Base-by-base conservation (phyloP, 2,888 invertebrate genomes). In the Drosophila helvetica region DNA sequence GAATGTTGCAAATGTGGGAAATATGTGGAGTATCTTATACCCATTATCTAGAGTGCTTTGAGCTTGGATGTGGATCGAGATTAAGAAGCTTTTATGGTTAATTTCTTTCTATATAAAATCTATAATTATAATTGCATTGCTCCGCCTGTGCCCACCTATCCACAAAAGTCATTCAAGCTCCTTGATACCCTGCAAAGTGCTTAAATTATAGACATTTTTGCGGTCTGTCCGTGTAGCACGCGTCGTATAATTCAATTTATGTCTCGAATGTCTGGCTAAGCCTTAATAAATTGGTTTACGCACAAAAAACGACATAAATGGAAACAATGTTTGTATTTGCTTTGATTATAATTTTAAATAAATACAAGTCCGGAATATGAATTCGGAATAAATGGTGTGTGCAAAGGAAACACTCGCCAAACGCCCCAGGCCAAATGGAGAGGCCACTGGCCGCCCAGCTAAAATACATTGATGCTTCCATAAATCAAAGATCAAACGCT, bases 401-500 rank as follows among this genome's bases (percentile, higher is more conserved):
- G 46, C 38, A 52, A 46, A 38, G 22, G n/a, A 42, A 53, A 68
- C 19, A 65, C 50, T 33, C 10, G 56, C 18, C 0, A 33, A 58
- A 38, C 17, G 45, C 62, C 56, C 25, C 25, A 54, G 63, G 71
- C 25, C 19, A 55, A 55, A 54, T 57, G n/a, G n/a, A 19, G 43
- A n/a, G 66, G 50, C 69, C 63, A 69, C 3, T 10, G 65, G 43
- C 65, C 65, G 65, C 68, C 70, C 67, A 78, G 61, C 53, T 45
- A 58, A 72, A 42, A 62, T 46, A 18, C 27, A 48, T 17, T 70
- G 18, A 65, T 33, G 62, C 54, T 54, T 5, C 51, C 77, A 83
- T 83, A 79, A 84, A 83, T 83, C 81, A 83, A 64, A 79, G 72
- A 19, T 22, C 55, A 81, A 79, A 69, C 74, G 66, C 63, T 68